These are phyloP conservation scores for Platycheirus albimanus DNA, from an alignment of 2,888 invertebrate genomes.

Conservation along the genomic window DNA sequence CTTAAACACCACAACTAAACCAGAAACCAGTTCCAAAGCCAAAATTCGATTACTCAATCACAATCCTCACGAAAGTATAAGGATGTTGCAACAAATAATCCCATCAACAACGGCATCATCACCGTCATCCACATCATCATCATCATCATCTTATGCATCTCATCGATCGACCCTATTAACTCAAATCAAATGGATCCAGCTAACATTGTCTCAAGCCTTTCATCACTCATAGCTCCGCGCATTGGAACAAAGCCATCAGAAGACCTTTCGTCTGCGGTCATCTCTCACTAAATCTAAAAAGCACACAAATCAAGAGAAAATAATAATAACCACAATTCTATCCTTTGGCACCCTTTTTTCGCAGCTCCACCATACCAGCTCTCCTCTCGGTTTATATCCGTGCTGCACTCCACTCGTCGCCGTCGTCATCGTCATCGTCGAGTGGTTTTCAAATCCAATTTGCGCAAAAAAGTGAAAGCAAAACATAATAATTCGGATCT, in stretches of 20 bases:
- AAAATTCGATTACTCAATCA: conserved; percentile 68
- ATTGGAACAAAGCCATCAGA: conserved; percentile 62
- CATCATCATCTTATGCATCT: conserved; percentile 13
- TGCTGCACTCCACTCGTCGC: background rate
- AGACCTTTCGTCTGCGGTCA: conserved; percentile 69
- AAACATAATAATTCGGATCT: conserved; percentile 57
- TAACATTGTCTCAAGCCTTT: conserved; percentile 57
- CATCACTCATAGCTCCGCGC: conserved; percentile 47
- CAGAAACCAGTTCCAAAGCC: conserved; percentile 23
- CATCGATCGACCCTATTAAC: conserved; percentile 70
- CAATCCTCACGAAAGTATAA: conserved; percentile 45
- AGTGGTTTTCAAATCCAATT: conserved; percentile 13
- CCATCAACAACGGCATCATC: conserved; percentile 59
- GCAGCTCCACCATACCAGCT: background rate
- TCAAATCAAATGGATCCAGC: conserved; percentile 68
- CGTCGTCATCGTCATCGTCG: background rate
- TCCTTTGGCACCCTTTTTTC: conserved; percentile 61
- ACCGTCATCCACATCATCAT: conserved; percentile 36
- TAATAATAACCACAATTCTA: conserved; percentile 42
- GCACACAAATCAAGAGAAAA: conserved; percentile 58
- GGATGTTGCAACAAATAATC: conserved; percentile 64
- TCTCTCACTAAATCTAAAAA: conserved; percentile 50
- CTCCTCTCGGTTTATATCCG: background rate
- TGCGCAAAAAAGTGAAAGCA: conserved; percentile 64
- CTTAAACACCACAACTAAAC: conserved; percentile 46